Percentiles rank a stretch among this genome's conserved stretches.
Conservation (phyloP, 2,888 invertebrate genomes). For the Chirona hameri region DNA sequence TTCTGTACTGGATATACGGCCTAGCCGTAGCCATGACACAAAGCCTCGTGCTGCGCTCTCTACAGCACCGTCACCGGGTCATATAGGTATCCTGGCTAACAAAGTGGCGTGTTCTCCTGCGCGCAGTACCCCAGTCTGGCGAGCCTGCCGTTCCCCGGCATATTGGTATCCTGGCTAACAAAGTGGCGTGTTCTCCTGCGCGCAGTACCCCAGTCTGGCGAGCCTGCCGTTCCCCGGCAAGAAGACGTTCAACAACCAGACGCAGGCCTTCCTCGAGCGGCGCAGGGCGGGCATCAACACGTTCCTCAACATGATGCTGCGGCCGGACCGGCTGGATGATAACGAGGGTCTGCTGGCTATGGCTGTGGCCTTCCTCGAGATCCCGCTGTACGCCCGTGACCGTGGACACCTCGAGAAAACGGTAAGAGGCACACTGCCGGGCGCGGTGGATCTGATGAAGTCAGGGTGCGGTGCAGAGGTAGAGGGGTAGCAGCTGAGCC, state of each 20-base stretch:
- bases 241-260: constrained; percentile 90
- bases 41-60: neutral
- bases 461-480: no score
- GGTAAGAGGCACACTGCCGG: constrained; percentile 47
- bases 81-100: no score
- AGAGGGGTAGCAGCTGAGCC: no score
- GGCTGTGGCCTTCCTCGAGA: constrained; percentile 61
- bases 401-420: constrained; percentile 59
- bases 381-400: constrained; percentile 45
- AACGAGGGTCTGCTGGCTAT: constrained; percentile 62
- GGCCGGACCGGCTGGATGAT: constrained; percentile 56
- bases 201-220: constrained; percentile 70
- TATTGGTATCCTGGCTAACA: no score
- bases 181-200: no score
- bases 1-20: no score
- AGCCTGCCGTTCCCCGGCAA: constrained; percentile 83
- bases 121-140: constrained; percentile 70
- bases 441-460: no score
- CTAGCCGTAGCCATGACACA: no score
- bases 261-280: constrained; percentile 74
- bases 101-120: no score
- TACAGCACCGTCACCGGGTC: constrained; percentile 41
- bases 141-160: constrained; percentile 68
- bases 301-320: constrained; percentile 70
- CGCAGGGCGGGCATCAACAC: constrained; percentile 66